Conservation (phyloP, 2,888 invertebrate genomes). For the Aspidiotus destructor region DNA sequence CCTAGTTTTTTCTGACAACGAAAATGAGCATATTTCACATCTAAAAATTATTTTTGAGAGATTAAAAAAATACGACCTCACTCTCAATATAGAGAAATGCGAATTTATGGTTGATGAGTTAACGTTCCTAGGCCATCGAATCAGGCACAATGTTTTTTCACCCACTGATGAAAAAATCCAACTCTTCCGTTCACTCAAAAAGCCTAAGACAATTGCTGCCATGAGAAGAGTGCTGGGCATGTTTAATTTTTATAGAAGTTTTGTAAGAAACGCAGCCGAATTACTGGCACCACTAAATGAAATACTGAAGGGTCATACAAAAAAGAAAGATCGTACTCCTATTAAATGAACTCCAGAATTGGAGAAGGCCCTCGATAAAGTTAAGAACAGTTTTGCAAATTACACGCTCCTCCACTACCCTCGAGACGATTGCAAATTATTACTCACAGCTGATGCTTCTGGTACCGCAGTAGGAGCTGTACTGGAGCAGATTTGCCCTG, state of each 20-base stretch:
- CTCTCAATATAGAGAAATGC: too few species aligned
- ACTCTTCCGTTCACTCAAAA: not conserved
- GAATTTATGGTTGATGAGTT: not conserved
- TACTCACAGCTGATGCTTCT: slow-evolving; percentile 38
- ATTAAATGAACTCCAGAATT: slow-evolving; percentile 2
- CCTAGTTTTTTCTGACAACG: not conserved
- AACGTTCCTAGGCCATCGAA: not conserved
- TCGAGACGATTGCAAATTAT: slow-evolving; percentile 15
- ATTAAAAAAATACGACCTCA: not conserved
- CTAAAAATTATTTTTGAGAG: slow-evolving; percentile 1
- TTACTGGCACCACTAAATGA: not conserved
- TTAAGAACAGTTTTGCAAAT: not conserved
- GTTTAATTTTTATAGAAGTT: not conserved
- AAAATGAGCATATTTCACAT: not conserved
- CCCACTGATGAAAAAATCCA: not conserved
- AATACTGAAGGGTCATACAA: slow-evolving; percentile 1
- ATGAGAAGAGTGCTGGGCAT: not conserved
- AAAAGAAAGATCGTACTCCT: slow-evolving; percentile 2
- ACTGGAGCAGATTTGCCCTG: slow-evolving; percentile 41
- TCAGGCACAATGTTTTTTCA: not conserved
- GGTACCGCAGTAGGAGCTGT: slow-evolving; percentile 41
- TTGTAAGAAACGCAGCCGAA: not conserved
- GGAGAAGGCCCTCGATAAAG: not conserved
- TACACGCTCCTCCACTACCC: not conserved
- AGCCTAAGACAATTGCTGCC: not conserved